Evolutionary conservation across 2,113 vertebrate genomes (phyloP).

Genomic region (Dicrurus megarhynchus): DNA sequence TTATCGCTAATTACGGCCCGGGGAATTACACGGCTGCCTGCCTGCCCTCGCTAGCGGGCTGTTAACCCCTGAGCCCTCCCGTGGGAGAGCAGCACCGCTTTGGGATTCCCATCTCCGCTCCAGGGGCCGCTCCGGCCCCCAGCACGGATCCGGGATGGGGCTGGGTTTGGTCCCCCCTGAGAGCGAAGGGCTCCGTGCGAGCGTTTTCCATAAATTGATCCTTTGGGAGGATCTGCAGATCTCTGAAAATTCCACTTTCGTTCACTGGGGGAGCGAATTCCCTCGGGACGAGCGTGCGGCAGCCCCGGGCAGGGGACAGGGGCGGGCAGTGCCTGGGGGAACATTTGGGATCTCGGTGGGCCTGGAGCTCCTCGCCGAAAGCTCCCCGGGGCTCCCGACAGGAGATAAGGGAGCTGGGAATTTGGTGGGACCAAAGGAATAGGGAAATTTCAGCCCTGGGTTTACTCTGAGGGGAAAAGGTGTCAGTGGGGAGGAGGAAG

Average conservation of each 20-base stretch:
- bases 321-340: not conserved
- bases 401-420: not conserved
- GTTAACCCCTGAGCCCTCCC: not conserved
- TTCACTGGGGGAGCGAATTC: accelerated
- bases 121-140: not conserved
- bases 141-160: accelerated
- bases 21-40: conserved; percentile 15
- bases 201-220: accelerated
- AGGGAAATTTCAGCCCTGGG: not conserved
- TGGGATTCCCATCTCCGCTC: not conserved
- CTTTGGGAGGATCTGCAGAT: not conserved
- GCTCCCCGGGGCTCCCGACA: not conserved
- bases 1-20: not conserved
- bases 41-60: not conserved
- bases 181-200: not conserved
- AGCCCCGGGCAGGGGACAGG: not conserved
- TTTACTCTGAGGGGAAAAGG: not conserved
- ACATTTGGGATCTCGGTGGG: accelerated
- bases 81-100: not conserved
- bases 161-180: accelerated
- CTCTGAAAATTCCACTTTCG: accelerated
- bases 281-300: not conserved
- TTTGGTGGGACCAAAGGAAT: not conserved
- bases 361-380: not conserved
- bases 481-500: not conserved